phyloP scores from a whole-genome alignment of 92 coral and sea anemone genomes.

The Ricordea florida region DNA sequence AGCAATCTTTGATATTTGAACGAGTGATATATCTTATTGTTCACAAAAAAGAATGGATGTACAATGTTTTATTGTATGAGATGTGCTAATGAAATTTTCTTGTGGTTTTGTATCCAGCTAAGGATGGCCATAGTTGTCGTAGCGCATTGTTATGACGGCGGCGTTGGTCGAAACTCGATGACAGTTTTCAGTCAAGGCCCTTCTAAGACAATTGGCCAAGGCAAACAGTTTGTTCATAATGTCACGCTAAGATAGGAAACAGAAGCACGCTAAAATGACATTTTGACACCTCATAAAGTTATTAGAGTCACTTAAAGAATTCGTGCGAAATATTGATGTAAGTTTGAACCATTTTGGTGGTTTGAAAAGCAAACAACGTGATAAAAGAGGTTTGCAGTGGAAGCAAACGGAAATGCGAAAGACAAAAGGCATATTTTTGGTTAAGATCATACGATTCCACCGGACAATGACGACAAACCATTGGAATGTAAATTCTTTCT shows the following conservation, averaged over 20 bases:
- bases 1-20: not conserved
- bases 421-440: slow-evolving; percentile 11
- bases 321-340: not conserved
- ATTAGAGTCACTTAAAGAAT: slow-evolving; percentile 1
- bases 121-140: no score
- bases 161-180: not conserved
- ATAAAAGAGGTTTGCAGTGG: not conserved
- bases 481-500: slow-evolving; percentile 38
- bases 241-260: slow-evolving; percentile 22
- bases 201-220: slow-evolving; percentile 8
- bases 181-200: not conserved
- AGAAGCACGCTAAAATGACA: slow-evolving; percentile 8
- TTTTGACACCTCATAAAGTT: slow-evolving; percentile 35
- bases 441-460: no score
- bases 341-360: not conserved
- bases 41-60: no score
- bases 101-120: no score
- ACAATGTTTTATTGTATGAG: not conserved
- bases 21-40: slow-evolving; percentile 15
- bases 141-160: not conserved
- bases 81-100: not conserved
- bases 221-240: not conserved
- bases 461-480: no score
- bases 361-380: not conserved
- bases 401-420: not conserved